Percentiles rank a stretch among this genome's conserved stretches.
phyloP scores from a whole-genome alignment of 2,113 vertebrate species.

The Heterochromis multidens region DNA sequence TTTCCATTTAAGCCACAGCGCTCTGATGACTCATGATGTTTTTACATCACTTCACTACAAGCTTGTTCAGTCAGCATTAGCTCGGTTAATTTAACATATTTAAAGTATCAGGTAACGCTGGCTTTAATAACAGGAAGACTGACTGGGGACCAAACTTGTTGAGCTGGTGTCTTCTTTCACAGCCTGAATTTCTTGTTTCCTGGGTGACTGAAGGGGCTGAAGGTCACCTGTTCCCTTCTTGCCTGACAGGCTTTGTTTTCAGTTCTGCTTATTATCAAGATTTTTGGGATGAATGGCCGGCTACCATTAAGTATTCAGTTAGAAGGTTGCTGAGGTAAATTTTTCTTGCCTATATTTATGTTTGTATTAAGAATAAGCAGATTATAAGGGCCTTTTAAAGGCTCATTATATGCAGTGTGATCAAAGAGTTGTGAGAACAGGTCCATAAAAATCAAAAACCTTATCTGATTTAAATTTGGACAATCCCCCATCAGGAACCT shows the following conservation, averaged over 20 bases:
- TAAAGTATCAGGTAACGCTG: background rate
- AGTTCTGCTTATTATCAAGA: background rate
- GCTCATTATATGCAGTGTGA: background rate
- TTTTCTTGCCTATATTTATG: background rate
- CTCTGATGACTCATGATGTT: background rate
- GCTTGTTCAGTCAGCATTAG: background rate
- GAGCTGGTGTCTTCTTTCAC: background rate
- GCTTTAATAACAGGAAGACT: background rate
- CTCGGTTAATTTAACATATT: background rate
- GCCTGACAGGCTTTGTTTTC: background rate
- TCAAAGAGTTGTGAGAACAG: too few relatives aligned
- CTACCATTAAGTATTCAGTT: background rate
- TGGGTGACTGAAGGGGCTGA: background rate
- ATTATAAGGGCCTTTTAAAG: background rate
- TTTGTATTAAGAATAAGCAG: too few relatives aligned
- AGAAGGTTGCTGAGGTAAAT: background rate
- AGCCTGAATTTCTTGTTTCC: too few relatives aligned
- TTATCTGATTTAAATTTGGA: too few relatives aligned
- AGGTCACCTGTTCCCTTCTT: background rate
- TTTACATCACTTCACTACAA: background rate
- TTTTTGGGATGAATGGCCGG: background rate
- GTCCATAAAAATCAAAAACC: too few relatives aligned
- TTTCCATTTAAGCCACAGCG: background rate
- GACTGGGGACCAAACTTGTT: background rate
- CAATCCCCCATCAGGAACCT: too few relatives aligned